These are phyloP conservation scores for Xiphophorus maculatus DNA, from an alignment of 2,113 vertebrate genomes.

Conservation along the genomic window DNA sequence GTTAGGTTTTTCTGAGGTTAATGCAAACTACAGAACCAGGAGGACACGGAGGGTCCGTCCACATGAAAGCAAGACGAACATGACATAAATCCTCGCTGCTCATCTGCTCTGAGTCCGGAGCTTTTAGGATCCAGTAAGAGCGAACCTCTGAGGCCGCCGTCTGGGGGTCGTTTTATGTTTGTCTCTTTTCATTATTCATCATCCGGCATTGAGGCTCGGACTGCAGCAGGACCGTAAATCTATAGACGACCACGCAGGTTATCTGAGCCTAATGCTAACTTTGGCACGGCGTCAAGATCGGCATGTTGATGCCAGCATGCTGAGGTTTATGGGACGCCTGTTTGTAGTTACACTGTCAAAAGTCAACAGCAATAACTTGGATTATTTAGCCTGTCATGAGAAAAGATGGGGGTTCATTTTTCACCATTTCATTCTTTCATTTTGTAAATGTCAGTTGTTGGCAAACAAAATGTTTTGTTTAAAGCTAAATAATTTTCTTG, in stretches of 20 bases:
- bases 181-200: slow-evolving; percentile 28
- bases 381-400: no score
- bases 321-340: background rate
- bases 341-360: no score
- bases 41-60: slow-evolving; percentile 52
- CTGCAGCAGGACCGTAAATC: background rate
- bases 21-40: slow-evolving; percentile 53
- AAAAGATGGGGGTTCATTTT: no score
- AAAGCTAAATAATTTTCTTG: no score
- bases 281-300: background rate
- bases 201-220: background rate
- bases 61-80: slow-evolving; percentile 55
- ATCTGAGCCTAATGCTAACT: background rate
- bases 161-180: slow-evolving; percentile 13
- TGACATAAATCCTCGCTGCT: slow-evolving; percentile 47
- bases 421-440: no score
- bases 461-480: no score
- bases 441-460: no score
- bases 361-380: no score
- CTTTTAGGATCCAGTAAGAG: slow-evolving; percentile 34
- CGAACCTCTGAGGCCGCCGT: slow-evolving; percentile 12
- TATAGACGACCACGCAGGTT: background rate
- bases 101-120: slow-evolving; percentile 15
- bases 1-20: slow-evolving; percentile 67
- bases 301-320: background rate